These are phyloP conservation scores for Pomacea canaliculata DNA, from an alignment of 2,888 invertebrate genomes.

Conservation along the genomic window DNA sequence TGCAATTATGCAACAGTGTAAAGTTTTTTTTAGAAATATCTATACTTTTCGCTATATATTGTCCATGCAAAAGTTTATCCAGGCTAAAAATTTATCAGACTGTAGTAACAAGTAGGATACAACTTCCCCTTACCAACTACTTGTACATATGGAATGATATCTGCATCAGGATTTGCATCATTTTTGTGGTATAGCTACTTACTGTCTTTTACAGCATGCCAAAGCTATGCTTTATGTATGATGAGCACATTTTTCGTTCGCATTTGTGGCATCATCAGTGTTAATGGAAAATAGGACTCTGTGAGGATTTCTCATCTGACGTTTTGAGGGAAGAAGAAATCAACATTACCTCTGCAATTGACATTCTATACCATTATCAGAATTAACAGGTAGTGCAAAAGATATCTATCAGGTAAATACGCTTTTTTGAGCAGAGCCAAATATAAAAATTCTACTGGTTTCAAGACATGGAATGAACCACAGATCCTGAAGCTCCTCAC, in stretches of 20 bases:
- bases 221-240: conserved; percentile 73
- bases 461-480: conserved; percentile 23
- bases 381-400: conserved; percentile 53
- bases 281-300: conserved; percentile 74
- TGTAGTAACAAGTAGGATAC: conserved; percentile 38
- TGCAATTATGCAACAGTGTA: not conserved
- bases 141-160: conserved; percentile 33
- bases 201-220: too few species aligned
- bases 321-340: conserved; percentile 79
- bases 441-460: conserved; percentile 30
- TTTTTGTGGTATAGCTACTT: conserved; percentile 33
- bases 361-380: conserved; percentile 75
- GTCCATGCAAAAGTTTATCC: conserved; percentile 42
- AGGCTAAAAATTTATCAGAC: conserved; percentile 63
- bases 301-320: conserved; percentile 79
- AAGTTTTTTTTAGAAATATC: conserved; percentile 14
- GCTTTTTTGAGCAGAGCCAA: conserved; percentile 40
- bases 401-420: conserved; percentile 51
- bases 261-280: conserved; percentile 78
- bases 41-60: conserved; percentile 59
- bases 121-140: conserved; percentile 36
- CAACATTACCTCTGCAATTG: conserved; percentile 74
- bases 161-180: conserved; percentile 6
- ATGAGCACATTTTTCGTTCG: conserved; percentile 74
- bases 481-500: conserved; percentile 17